Conservation (phyloP, 2,113 vertebrate genomes). For the Entelurus aequoreus region DNA sequence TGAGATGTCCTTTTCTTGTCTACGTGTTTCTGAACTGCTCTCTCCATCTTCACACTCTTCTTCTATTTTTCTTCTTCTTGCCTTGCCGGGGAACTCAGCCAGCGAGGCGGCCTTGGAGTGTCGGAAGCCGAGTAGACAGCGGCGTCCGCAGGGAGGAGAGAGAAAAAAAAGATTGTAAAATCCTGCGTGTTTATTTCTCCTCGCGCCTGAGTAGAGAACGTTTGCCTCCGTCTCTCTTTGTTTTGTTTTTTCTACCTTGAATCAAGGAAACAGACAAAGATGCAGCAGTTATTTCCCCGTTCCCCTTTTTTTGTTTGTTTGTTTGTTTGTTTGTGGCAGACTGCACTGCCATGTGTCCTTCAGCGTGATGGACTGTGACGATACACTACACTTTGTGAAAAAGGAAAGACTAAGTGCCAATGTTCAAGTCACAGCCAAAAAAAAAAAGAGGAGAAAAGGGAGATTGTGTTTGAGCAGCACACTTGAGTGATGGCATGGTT, state of each 20-base stretch:
- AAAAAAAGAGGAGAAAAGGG: slow-evolving; percentile 12
- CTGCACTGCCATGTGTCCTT: slow-evolving; percentile 72
- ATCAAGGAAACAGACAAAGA: slow-evolving; percentile 93
- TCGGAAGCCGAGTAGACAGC: slow-evolving; percentile 84
- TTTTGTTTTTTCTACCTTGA: slow-evolving; percentile 85
- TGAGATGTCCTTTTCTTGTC: slow-evolving; percentile 28
- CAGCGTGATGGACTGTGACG: slow-evolving; percentile 70
- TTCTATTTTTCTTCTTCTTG: slow-evolving; percentile 55
- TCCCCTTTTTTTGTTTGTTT: slow-evolving; percentile 39
- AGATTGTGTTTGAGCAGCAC: slow-evolving; percentile 19
- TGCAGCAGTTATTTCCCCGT: slow-evolving; percentile 35
- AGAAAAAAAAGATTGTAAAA: slow-evolving; percentile 76
- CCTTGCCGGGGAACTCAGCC: slow-evolving; percentile 72
- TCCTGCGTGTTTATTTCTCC: slow-evolving; percentile 23
- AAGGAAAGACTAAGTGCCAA: slow-evolving; percentile 71
- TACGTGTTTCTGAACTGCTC: slow-evolving; percentile 22
- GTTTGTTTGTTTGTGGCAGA: slow-evolving; percentile 70
- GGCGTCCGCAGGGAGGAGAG: slow-evolving; percentile 76
- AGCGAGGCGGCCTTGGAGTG: slow-evolving; percentile 90
- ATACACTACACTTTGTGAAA: slow-evolving; percentile 69
- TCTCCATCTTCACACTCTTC: slow-evolving; percentile 45
- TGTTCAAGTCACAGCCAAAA: slow-evolving; percentile 65
- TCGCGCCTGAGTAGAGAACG: slow-evolving; percentile 40
- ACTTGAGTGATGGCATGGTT: not conserved
- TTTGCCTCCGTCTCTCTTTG: slow-evolving; percentile 72